Conservation (phyloP, 2,888 invertebrate species). For the Thymelicus lineola region DNA sequence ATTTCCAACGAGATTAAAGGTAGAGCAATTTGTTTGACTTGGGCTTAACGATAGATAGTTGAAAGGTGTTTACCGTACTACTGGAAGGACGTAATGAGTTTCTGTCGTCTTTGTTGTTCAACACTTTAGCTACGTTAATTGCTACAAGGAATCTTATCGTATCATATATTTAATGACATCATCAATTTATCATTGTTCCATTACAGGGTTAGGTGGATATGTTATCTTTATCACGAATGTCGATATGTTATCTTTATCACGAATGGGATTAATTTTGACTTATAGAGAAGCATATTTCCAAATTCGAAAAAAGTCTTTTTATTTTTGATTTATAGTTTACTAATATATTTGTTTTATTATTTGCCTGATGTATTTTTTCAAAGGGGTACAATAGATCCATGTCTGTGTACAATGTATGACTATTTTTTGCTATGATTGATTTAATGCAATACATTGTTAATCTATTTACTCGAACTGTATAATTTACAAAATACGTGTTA, state of each 20-base stretch:
- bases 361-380: no score
- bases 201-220: not conserved
- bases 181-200: constrained; percentile 2
- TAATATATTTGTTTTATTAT: no score
- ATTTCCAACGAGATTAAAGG: constrained; percentile 21
- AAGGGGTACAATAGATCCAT: no score
- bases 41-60: constrained; percentile 13
- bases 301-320: no score
- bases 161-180: not conserved
- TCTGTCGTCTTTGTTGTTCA: constrained; percentile 20
- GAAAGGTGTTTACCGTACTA: constrained; percentile 26
- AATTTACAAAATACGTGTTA: no score
- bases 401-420: no score
- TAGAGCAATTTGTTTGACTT: constrained; percentile 24
- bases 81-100: constrained; percentile 30
- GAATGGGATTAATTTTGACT: not conserved
- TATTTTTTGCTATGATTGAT: no score
- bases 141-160: not conserved
- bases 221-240: not conserved
- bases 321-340: no score
- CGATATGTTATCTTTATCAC: not conserved
- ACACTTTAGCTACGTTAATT: constrained; percentile 17
- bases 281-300: no score
- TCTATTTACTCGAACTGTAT: no score
- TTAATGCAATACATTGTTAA: no score